These are phyloP conservation scores for Megaustenia siamemsis DNA, from an alignment of 2,888 invertebrate genomes.

Conservation along the genomic window DNA sequence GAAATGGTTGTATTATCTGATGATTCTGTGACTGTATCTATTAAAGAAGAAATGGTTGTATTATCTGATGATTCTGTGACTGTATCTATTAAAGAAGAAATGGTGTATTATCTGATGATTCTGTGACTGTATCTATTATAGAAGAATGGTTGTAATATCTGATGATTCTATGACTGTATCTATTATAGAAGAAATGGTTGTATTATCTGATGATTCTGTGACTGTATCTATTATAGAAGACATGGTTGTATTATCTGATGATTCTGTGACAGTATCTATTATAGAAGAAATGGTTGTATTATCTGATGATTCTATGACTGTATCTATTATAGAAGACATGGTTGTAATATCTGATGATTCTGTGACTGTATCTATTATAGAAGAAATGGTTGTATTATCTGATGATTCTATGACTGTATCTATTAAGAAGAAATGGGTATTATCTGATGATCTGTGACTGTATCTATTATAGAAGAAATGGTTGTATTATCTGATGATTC, in stretches of 20 bases:
- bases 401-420: background rate
- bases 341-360: background rate
- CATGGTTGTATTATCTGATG: background rate
- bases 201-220: background rate
- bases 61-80: background rate
- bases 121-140: background rate
- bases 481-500: background rate
- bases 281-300: background rate
- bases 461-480: background rate
- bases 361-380: background rate
- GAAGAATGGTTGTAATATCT: background rate
- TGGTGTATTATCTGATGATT: background rate
- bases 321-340: background rate
- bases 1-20: too few species aligned
- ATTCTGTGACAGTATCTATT: background rate
- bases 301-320: too few species aligned
- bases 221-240: background rate
- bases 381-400: background rate
- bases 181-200: background rate
- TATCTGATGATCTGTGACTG: background rate
- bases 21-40: too few species aligned
- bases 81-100: background rate
- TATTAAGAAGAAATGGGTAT: too few species aligned
- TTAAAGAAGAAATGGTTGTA: too few species aligned
- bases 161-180: background rate